phyloP scores from a whole-genome alignment of 1,140 invertebrate genomes.

The Aleiodes sp. region DNA sequence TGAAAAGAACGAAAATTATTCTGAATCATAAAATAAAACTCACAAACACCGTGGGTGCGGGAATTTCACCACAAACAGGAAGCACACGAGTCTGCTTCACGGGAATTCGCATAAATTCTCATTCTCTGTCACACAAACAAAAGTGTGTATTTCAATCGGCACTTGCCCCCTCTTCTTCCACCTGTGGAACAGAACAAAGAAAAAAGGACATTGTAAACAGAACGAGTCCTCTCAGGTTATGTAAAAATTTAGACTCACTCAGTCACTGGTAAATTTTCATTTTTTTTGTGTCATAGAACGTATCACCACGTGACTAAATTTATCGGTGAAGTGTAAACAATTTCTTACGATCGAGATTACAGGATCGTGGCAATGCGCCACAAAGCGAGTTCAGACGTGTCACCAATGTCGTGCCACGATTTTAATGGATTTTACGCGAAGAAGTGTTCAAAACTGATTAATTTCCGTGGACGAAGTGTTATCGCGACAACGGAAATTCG shows the following conservation, averaged over 20 bases:
- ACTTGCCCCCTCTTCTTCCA: too few relatives aligned
- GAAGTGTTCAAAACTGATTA: not conserved
- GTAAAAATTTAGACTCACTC: too few relatives aligned
- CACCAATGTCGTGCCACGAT: not conserved
- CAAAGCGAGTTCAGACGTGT: not conserved
- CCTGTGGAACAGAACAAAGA: too few relatives aligned
- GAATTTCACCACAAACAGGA: too few relatives aligned
- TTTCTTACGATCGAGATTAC: not conserved
- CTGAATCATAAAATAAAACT: too few relatives aligned
- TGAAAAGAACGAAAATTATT: not conserved
- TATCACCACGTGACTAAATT: not conserved
- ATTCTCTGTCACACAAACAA: not conserved
- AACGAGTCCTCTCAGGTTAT: too few relatives aligned
- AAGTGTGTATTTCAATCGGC: too few relatives aligned
- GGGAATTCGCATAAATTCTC: not conserved
- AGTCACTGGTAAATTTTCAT: too few relatives aligned
- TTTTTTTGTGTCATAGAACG: too few relatives aligned
- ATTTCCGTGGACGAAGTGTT: not conserved
- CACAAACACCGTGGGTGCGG: too few relatives aligned
- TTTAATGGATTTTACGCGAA: not conserved
- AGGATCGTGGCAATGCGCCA: not conserved
- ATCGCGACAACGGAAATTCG: not conserved
- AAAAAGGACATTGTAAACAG: too few relatives aligned
- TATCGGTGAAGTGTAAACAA: not conserved
- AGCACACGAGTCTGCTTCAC: not conserved